Conservation (phyloP, 2,888 invertebrate genomes). For the Oscheius myriophilus region DNA sequence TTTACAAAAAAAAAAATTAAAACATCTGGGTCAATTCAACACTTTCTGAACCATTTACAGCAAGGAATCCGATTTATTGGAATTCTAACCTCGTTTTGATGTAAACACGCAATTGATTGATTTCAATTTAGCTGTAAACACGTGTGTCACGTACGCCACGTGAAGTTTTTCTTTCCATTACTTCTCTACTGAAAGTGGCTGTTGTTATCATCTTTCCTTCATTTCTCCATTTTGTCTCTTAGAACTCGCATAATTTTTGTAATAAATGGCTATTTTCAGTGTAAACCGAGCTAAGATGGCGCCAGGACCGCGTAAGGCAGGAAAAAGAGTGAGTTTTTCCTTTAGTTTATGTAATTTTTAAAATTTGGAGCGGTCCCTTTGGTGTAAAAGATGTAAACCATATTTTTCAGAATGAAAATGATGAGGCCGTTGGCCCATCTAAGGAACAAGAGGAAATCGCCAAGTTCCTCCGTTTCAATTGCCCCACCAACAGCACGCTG, state of each 20-base stretch:
- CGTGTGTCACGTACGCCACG: too few relatives aligned
- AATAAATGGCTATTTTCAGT: background rate
- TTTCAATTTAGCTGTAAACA: too few relatives aligned
- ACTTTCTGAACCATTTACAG: too few relatives aligned
- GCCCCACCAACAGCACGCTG: conserved; percentile 92
- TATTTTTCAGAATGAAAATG: conserved; percentile 13
- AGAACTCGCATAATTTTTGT: background rate
- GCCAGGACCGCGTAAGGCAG: background rate
- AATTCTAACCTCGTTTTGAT: too few relatives aligned
- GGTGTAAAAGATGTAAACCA: too few relatives aligned
- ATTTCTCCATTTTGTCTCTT: background rate
- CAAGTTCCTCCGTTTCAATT: conserved; percentile 91
- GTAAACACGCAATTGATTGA: too few relatives aligned
- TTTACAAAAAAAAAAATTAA: too few relatives aligned
- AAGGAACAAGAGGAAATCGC: conserved; percentile 85
- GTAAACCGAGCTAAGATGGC: background rate
- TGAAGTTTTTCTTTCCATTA: too few relatives aligned
- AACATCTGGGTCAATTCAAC: too few relatives aligned
- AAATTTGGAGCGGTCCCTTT: too few relatives aligned
- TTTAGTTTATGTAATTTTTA: background rate
- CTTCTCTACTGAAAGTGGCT: background rate
- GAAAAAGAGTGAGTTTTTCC: conserved; percentile 5
- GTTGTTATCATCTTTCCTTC: background rate
- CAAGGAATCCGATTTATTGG: too few relatives aligned
- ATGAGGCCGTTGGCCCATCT: conserved; percentile 19